These are phyloP conservation scores for Himalopsyche tibetana DNA, from an alignment of 2,888 invertebrate species.

Conservation along the genomic window DNA sequence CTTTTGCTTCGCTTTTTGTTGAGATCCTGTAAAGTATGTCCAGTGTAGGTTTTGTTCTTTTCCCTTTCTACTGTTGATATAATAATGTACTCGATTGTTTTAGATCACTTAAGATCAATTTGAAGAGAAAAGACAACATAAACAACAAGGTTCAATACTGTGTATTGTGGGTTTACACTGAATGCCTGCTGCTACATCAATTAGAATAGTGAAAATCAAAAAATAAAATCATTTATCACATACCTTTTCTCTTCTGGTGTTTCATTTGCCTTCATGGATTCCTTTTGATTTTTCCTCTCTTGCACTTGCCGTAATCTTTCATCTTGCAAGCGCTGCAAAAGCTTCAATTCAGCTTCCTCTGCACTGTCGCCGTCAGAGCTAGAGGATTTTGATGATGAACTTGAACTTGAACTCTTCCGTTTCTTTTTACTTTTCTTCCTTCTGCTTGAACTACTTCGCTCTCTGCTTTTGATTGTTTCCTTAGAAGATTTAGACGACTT, in stretches of 20 bases:
- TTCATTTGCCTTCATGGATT: conserved; percentile 90
- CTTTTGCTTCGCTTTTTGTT: no score
- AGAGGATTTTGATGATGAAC: conserved; percentile 67
- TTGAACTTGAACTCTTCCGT: conserved; percentile 66
- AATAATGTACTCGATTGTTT: no score
- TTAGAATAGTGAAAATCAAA: no score
- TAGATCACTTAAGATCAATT: no score
- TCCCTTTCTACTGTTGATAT: no score
- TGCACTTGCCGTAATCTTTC: conserved; percentile 82
- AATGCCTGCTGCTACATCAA: no score
- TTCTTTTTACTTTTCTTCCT: conserved; percentile 64
- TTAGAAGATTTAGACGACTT: conserved; percentile 47
- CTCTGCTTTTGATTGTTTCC: not conserved
- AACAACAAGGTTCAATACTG: no score
- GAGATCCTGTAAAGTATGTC: no score
- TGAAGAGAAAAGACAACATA: no score
- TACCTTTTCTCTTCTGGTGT: conserved; percentile 95
- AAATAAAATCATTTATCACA: not conserved
- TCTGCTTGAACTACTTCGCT: conserved; percentile 32
- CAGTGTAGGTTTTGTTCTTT: no score
- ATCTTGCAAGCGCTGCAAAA: conserved; percentile 84
- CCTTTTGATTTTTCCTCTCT: conserved; percentile 83
- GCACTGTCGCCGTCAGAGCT: conserved; percentile 67
- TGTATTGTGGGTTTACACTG: no score
- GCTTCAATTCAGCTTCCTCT: conserved; percentile 79